Percentiles rank a stretch among this genome's conserved stretches.
phyloP scores from a whole-genome alignment of 2,888 invertebrate species.

The Troides aeacus region DNA sequence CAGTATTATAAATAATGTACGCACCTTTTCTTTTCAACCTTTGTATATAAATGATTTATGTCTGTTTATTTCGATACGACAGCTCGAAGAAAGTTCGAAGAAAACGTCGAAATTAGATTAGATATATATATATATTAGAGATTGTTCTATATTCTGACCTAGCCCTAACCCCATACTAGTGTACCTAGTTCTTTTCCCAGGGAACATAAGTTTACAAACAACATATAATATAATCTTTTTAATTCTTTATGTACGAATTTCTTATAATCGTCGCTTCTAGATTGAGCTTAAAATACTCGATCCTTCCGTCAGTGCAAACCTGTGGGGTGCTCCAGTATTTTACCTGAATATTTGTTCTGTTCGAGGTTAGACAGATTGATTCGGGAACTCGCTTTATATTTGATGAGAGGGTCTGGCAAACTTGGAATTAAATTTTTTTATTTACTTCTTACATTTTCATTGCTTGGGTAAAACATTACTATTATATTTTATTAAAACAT shows the following conservation, averaged over 20 bases:
- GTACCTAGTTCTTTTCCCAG: no score
- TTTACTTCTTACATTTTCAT: background rate
- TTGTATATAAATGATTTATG: no score
- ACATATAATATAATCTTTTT: background rate
- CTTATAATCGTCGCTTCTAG: background rate
- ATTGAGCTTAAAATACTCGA: background rate
- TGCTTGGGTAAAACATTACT: background rate
- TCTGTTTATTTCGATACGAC: no score
- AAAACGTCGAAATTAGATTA: no score
- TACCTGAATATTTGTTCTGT: constrained; percentile 64
- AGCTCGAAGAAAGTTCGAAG: no score
- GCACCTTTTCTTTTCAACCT: no score
- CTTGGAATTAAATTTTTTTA: background rate
- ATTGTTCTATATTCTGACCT: no score
- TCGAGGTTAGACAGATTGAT: constrained; percentile 60
- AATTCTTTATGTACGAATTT: background rate
- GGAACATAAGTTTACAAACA: background rate
- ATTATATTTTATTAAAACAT: background rate
- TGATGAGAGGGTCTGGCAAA: constrained; percentile 31
- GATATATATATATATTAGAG: no score
- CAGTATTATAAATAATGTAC: no score
- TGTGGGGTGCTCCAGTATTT: constrained; percentile 51
- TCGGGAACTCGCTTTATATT: constrained; percentile 57
- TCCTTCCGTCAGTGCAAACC: constrained; percentile 35
- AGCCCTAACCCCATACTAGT: no score